Evolutionary conservation across 2,888 invertebrate species (phyloP), one percentile per base, ranked within the genome.

Genomic region (Chesias legatella): DNA sequence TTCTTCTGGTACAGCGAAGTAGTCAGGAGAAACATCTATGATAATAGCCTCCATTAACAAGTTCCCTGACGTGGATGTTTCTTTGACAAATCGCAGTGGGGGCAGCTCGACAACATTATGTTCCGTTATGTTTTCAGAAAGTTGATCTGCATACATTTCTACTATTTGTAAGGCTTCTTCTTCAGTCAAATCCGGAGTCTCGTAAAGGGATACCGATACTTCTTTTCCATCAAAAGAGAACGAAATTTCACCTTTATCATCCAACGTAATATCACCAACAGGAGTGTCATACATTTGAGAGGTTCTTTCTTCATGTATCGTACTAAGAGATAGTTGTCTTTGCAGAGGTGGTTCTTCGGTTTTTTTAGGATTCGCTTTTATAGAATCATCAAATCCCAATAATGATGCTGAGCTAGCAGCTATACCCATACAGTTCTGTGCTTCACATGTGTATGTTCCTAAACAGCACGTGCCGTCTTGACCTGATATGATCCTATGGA

Each of bases 101-200:
- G 97, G 97, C 9, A 97, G 77, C 70, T 96, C 96, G 1, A 96
- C 93, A 1, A 96, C 90, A 69, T 95, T 95, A 58, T 95, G 95
- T 73, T 95, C 95, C 67, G 90, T 81, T 33, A 96, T 93, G 67
- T 96, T 94, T 80, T 97, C 96, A 0, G 96, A 96, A 41, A 96
- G 89, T 76, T 97, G 96, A 70, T 97, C 96, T 0, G 97, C 97
- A 66, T 96, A 97, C 95, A 97, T 96, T 89, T 97, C 96, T 0
- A 96, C 94, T 60, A 97, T 95, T 81, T 96, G 94, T 21, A 96
- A 86, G 0, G 96, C 97, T 83, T 97, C 96, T 74, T 96, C 95
- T 77, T 97, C 96, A 0, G 96, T 97, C 33, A 97, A 86, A 79
- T 97, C 97, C 0, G 97, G 97, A 0, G 97, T 97, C 84, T 97